Percentiles rank a stretch among this genome's conserved stretches.
Conservation (phyloP, 2,797 vertebrate species). For the Gallinago stenura region DNA sequence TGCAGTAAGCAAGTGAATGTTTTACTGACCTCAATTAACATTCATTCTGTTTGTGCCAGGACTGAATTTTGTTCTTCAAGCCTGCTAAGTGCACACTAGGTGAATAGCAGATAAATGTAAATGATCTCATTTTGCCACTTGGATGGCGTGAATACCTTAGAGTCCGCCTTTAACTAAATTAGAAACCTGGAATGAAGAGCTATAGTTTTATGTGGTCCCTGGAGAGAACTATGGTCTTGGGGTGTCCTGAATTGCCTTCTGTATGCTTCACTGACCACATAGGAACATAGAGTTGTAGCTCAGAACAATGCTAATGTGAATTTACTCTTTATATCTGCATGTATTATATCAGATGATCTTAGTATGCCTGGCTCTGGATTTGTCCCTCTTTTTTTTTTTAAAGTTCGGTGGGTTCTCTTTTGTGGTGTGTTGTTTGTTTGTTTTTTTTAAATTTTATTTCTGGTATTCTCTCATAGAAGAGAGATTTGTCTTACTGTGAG, state of each 20-base stretch:
- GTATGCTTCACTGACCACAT: not conserved
- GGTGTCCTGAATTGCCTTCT: not conserved
- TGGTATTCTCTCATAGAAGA: not conserved
- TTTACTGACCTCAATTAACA: constrained; percentile 26
- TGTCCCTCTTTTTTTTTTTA: not conserved
- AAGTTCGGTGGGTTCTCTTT: not conserved
- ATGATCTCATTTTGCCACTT: not conserved
- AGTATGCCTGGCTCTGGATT: not conserved
- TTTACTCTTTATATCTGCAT: not conserved
- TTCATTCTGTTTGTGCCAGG: not conserved
- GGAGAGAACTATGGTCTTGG: not conserved
- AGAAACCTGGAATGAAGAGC: not conserved
- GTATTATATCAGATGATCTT: not conserved
- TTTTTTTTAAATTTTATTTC: not conserved
- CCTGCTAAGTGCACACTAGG: not conserved
- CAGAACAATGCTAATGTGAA: not conserved
- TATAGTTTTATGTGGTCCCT: not conserved
- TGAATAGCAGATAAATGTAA: constrained; percentile 17
- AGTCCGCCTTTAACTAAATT: not conserved
- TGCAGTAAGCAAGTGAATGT: not conserved
- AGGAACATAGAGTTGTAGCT: not conserved
- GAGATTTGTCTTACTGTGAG: not conserved
- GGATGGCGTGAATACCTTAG: not conserved
- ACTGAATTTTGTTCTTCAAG: not conserved
- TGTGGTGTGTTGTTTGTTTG: too few species aligned